Evolutionary conservation across 2,113 vertebrate genomes (phyloP).

Genomic region (Sclerurus mexicanus): DNA sequence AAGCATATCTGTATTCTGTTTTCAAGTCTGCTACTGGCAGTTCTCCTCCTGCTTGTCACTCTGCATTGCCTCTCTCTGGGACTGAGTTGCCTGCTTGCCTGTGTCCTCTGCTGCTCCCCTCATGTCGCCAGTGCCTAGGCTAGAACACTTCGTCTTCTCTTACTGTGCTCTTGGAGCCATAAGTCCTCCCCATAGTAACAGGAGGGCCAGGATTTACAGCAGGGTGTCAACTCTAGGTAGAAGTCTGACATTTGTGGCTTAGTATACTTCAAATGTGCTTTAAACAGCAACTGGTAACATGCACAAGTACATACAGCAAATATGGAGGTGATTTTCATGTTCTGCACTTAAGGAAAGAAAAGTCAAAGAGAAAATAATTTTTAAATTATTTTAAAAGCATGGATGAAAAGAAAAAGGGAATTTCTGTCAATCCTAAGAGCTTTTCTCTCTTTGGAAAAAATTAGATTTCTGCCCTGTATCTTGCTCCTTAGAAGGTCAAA

Average conservation of each 20-base stretch:
- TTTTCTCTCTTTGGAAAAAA: not conserved
- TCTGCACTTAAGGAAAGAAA: not conserved
- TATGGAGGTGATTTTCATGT: not conserved
- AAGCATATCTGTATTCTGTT: not conserved
- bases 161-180: accelerated
- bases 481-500: not conserved
- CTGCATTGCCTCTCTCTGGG: not conserved
- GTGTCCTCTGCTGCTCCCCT: not conserved
- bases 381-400: not conserved
- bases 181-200: not conserved
- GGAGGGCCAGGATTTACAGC: not conserved
- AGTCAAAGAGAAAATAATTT: not conserved
- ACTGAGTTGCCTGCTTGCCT: not conserved
- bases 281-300: not conserved
- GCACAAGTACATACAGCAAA: not conserved
- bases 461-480: not conserved
- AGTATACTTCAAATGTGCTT: not conserved
- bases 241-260: not conserved
- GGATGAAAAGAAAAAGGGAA: not conserved
- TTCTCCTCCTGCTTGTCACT: not conserved
- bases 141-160: not conserved
- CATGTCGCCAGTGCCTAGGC: accelerated
- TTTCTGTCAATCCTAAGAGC: not conserved
- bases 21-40: not conserved
- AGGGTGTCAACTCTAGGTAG: not conserved